phyloP scores from a whole-genome alignment of 2,888 invertebrate species.

The Epiblema foenella region DNA sequence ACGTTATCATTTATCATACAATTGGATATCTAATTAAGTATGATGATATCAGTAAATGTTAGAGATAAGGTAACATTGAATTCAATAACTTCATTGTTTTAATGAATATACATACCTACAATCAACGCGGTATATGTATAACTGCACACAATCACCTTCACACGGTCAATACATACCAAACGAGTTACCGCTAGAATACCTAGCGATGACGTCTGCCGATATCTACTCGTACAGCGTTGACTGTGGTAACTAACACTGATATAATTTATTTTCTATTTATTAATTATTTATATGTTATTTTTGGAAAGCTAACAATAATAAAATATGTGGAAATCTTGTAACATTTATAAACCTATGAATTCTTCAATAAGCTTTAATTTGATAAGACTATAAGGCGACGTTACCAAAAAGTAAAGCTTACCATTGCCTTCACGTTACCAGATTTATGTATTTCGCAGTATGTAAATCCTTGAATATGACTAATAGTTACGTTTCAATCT shows the following conservation, averaged over 20 bases:
- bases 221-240: not conserved
- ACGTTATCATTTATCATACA: constrained; percentile 27
- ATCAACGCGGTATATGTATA: constrained; percentile 3
- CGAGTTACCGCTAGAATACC: not conserved
- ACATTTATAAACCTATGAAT: constrained; percentile 33
- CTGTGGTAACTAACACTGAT: constrained; percentile 15
- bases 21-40: constrained; percentile 19
- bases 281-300: not conserved
- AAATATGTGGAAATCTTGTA: constrained; percentile 32
- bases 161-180: not conserved
- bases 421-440: constrained; percentile 44
- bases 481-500: not conserved
- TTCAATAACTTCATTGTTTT: not conserved
- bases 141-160: not conserved
- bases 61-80: not conserved
- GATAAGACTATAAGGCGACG: constrained; percentile 38
- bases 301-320: constrained; percentile 29
- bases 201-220: not conserved
- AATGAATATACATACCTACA: not conserved
- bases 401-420: constrained; percentile 36
- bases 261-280: not conserved
- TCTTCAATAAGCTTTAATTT: constrained; percentile 38
- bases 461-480: constrained; percentile 11
- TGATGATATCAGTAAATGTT: constrained; percentile 12
- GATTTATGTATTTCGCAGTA: constrained; percentile 5